Base-by-base conservation (phyloP, 2,113 vertebrate species). In the Calidris pugnax region DNA sequence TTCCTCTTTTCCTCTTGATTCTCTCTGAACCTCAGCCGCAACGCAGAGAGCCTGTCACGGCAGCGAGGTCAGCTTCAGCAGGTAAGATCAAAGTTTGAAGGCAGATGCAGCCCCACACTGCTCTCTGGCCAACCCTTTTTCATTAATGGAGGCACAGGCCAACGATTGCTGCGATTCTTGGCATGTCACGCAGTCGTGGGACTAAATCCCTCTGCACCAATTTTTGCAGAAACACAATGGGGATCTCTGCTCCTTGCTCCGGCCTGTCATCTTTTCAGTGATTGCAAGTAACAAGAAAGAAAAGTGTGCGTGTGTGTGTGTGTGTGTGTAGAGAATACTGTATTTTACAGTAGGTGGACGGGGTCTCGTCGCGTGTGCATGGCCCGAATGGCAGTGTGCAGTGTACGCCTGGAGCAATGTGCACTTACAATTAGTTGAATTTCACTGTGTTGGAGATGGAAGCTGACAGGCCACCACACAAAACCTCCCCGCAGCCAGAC, bases 391-490 rank as follows among this genome's bases (percentile, higher is more conserved):
- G 68, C 87, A 73, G 86, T 71, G 73, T 86, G 78, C 74, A 77
- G 89, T 56, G 84, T 82, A 67, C 0, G 85, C 93, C 94, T 76
- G 71, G 77, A 97, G 95, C 94, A 96, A 96, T 51, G 63, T 89
- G 91, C 94, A 90, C 89, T 94, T 96, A 97, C 95, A 94, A 96
- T 97, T 96, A 98, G 97, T 97, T 97, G 96, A 95, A 97, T 97
- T 96, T 97, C 97, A 91, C 91, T 95, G 90, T 97, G 95, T 88
- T 97, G 95, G 95, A 98, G 95, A 98, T 97, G 97, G 96, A 97
- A 97, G 97, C 95, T 96, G 97, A 97, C 96, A 97, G 95, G 94
- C 96, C 92, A 96, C 95, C 82, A 84, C 91, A 97, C 90, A 98
- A 97, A 98, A 97, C 89, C 90, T 96, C 93, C 96, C 96, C 4